These are phyloP conservation scores for Pionites leucogaster DNA, from an alignment of 2,113 vertebrate species.

Conservation along the genomic window DNA sequence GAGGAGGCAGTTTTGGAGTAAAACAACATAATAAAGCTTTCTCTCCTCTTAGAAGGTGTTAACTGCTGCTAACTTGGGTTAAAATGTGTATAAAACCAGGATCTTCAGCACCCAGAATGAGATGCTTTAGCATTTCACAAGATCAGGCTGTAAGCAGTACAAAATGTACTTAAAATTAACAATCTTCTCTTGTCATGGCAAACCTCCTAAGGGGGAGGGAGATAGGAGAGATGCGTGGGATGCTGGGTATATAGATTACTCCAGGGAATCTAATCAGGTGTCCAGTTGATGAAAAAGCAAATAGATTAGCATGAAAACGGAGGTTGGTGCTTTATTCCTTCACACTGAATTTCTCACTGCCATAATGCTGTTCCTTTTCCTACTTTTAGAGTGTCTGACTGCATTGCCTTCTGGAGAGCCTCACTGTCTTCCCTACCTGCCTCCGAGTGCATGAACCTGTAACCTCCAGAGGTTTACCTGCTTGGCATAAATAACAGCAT, in stretches of 20 bases:
- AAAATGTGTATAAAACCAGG: neutral
- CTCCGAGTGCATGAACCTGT: neutral
- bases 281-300: neutral
- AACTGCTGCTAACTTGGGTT: neutral
- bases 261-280: neutral
- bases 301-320: neutral
- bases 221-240: neutral
- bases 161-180: neutral
- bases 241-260: neutral
- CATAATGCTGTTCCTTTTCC: neutral
- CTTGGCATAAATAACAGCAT: slow-evolving; percentile 4
- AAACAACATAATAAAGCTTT: neutral
- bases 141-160: neutral
- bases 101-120: neutral
- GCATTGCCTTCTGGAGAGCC: neutral
- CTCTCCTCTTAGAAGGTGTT: neutral
- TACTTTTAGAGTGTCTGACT: neutral
- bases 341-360: neutral
- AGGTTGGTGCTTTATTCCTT: neutral
- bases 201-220: neutral
- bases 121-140: neutral
- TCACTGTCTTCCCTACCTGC: neutral
- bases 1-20: neutral
- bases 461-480: neutral
- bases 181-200: neutral